These are phyloP conservation scores for Diorhabda carinulata DNA, from an alignment of 1,140 invertebrate species.

Conservation along the genomic window DNA sequence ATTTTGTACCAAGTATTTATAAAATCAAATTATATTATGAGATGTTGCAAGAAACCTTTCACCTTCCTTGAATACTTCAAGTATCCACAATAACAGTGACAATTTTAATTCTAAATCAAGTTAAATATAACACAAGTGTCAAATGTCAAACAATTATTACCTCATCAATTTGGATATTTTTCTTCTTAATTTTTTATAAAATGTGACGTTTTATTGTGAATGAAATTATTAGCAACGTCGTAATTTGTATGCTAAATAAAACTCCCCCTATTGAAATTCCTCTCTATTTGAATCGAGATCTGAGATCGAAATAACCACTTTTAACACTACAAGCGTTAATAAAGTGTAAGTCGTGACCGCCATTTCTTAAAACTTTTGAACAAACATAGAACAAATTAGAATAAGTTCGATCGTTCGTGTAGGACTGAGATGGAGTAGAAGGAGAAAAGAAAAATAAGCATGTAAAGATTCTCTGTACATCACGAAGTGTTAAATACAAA, in stretches of 20 bases:
- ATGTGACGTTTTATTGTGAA: no score
- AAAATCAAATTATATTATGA: no score
- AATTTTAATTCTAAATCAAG: no score
- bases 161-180: no score
- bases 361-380: slow-evolving; percentile 3
- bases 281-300: background rate
- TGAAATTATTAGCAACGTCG: no score
- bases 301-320: slow-evolving; percentile 2
- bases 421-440: background rate
- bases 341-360: background rate
- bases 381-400: slow-evolving; percentile 2
- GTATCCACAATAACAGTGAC: no score
- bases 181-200: no score
- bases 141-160: no score
- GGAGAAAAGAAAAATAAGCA: background rate
- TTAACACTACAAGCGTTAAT: slow-evolving; percentile 2
- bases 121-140: no score
- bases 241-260: background rate
- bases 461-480: background rate
- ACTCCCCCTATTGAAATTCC: background rate
- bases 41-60: no score
- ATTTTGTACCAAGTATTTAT: no score
- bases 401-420: slow-evolving; percentile 1
- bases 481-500: background rate
- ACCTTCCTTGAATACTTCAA: no score